Evolutionary conservation across 2,888 invertebrate species (phyloP).

Genomic region (Alloplasta piceator): DNA sequence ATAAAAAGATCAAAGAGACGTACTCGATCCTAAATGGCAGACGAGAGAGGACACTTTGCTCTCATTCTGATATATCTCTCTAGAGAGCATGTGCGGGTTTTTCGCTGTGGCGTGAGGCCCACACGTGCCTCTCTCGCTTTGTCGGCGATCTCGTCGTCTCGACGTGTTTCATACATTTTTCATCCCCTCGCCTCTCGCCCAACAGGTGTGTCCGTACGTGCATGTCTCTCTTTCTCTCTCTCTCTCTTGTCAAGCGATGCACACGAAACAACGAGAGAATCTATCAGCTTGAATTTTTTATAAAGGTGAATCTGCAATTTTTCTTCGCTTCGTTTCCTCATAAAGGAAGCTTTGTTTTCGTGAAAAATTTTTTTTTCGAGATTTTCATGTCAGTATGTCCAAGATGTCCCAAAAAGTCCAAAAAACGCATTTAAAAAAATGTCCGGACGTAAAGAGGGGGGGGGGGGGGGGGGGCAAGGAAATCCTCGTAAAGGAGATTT

Average conservation of each 20-base stretch:
- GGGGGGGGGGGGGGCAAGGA: too few species aligned
- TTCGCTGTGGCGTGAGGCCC: conserved; percentile 23
- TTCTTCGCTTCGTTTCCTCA: too few species aligned
- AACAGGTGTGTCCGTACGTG: conserved; percentile 35
- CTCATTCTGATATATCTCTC: conserved; percentile 31
- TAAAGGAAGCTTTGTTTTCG: too few species aligned
- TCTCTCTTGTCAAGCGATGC: too few species aligned
- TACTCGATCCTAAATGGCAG: conserved; percentile 1
- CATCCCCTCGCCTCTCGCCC: conserved; percentile 34
- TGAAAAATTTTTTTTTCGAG: too few species aligned
- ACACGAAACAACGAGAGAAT: conserved; percentile 3
- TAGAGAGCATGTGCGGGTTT: neutral
- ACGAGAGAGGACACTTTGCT: conserved; percentile 1
- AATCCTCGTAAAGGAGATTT: too few species aligned
- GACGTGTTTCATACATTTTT: conserved; percentile 48
- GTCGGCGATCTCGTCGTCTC: conserved; percentile 39
- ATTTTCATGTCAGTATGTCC: too few species aligned
- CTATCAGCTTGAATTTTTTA: conserved; percentile 17
- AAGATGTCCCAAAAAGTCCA: too few species aligned
- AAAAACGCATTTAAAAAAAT: too few species aligned
- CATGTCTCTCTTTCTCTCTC: neutral
- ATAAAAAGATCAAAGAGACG: neutral
- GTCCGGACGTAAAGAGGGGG: too few species aligned
- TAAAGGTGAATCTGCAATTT: too few species aligned
- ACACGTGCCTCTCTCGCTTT: conserved; percentile 35